Percentiles rank a stretch among this genome's conserved stretches.
Conservation (phyloP, 2,888 invertebrate genomes). For the Nephrocerus scutellatus region DNA sequence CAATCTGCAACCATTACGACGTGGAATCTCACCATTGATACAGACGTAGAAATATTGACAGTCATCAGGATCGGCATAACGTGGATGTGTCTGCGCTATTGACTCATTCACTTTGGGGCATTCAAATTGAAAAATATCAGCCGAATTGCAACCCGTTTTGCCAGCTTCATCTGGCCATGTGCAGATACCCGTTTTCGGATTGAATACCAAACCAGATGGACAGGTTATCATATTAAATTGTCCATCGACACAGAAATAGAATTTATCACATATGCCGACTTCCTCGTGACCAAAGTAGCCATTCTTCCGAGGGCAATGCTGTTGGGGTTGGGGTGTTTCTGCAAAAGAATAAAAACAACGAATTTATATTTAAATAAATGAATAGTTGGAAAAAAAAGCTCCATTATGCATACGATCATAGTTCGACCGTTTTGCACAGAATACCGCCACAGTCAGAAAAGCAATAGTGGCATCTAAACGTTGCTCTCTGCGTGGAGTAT, state of each 20-base stretch:
- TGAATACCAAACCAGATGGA: constrained; percentile 79
- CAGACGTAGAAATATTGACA: constrained; percentile 91
- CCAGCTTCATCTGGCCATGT: constrained; percentile 91
- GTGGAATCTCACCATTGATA: constrained; percentile 76
- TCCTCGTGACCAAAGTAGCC: constrained; percentile 85
- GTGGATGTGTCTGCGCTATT: constrained; percentile 69
- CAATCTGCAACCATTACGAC: constrained; percentile 79
- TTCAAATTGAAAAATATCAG: constrained; percentile 75
- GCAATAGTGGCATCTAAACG: no score
- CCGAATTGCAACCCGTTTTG: constrained; percentile 75
- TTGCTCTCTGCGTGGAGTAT: no score
- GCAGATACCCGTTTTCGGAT: constrained; percentile 81
- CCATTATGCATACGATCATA: background rate
- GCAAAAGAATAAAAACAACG: constrained; percentile 25
- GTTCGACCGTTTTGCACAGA: no score
- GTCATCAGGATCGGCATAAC: constrained; percentile 80
- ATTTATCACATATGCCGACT: constrained; percentile 69
- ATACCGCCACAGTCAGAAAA: no score
- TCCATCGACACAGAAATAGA: constrained; percentile 85
- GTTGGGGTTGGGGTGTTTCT: constrained; percentile 66
- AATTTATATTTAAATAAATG: constrained; percentile 2
- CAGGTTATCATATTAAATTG: constrained; percentile 85
- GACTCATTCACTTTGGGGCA: constrained; percentile 73
- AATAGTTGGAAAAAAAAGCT: constrained; percentile 7
- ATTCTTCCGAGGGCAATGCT: constrained; percentile 73